Evolutionary conservation across 2,797 vertebrate species (phyloP), one percentile per base, ranked within the genome.

Genomic region (Rhynchotus rufescens): DNA sequence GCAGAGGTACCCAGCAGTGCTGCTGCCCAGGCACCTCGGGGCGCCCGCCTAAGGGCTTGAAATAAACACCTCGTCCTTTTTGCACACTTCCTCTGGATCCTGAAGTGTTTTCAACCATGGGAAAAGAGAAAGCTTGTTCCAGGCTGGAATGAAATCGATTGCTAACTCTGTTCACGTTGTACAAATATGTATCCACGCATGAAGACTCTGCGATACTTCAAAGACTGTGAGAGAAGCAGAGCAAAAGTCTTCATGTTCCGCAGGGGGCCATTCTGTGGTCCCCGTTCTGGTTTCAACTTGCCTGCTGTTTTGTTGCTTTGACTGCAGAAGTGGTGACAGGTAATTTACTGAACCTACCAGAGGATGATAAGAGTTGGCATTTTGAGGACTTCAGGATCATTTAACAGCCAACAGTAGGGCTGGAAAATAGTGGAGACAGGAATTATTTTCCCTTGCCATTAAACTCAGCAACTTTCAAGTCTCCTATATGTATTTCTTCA

Each of bases 71-170:
- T 87, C 67, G 23, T 91, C 60, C 71, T 28, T 91, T 87, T 87
- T 87, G 57, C 32, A 34, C 78, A 90, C 52, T 23, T 38, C 80
- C 73, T 80, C 69, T 88, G 94, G 91, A 90, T 88, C 62, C 56
- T 69, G 64, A 87, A 56, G 47, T 83, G 79, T 30, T 92, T 91
- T 85, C 87, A 91, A 87, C 56, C 76, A 44, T 38, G 82, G 72
- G 61, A 82, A 65, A 86, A 89, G 52, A 62, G 94, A 68, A 56
- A 72, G 38, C 9, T 83, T 78, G 17, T 88, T 94, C 62, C 26
- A 66, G 56, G 56, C 36, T 57, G 61, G 85, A 92, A 85, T 85
- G 87, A 93, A 92, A 83, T 85, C 3, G 23, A 89, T 90, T 92
- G 40, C 47, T 69, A 88, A 86, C 64, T 88, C 75, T 75, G 32